Base-by-base conservation (phyloP, 2,113 vertebrate species). In the Polypterus bichir region DNA sequence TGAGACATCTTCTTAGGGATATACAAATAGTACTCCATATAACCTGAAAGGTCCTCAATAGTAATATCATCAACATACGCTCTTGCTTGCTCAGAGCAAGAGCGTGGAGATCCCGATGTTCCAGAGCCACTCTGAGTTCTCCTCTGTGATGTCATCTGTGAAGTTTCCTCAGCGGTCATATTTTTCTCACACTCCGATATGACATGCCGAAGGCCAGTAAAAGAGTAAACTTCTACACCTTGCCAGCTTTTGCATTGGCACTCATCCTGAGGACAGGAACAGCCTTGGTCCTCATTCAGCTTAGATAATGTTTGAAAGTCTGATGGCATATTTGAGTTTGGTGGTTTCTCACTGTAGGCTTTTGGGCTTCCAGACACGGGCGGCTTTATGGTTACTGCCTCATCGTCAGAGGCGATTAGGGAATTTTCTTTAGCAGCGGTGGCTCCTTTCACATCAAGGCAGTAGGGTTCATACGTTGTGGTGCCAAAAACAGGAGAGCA, bases 1-100 rank as follows among this genome's bases (percentile, higher is more conserved):
- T 97, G 95, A 4, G 96, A 98, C 96, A 99, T 99, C 77, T 99
- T 97, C 87, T 98, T 98, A 65, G 96, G 96, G 75, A 99, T 95
- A 83, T 94, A 94, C 46, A 99, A 81, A 74, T 93, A 99, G 73
- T 91, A 94, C 70, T 99, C 96, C 91, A 99, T 90, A 80, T 99
- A 98, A 59, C 96, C 95, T 0, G 95, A 96, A 59, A 99, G 91
- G 81, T 99, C 96, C 86, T 99, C 96, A 77, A 97, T 99, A 60
- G 93, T 99, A 73, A 97, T 92, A 70, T 99, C 96, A 74, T 98
- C 92, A 6, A 98, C 92, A 68, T 86, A 93, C 64, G 82, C 85
- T 3, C 93, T 87, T 5, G 94, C 96, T 82, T 99, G 93, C 76
- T 97, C 93, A 2, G 95, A 98, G 70, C 95, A 99, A 55, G 96